Percentiles rank a stretch among this genome's conserved stretches.
These are phyloP conservation scores for Desoria tigrina DNA, from an alignment of 2,888 invertebrate species.

Conservation along the genomic window DNA sequence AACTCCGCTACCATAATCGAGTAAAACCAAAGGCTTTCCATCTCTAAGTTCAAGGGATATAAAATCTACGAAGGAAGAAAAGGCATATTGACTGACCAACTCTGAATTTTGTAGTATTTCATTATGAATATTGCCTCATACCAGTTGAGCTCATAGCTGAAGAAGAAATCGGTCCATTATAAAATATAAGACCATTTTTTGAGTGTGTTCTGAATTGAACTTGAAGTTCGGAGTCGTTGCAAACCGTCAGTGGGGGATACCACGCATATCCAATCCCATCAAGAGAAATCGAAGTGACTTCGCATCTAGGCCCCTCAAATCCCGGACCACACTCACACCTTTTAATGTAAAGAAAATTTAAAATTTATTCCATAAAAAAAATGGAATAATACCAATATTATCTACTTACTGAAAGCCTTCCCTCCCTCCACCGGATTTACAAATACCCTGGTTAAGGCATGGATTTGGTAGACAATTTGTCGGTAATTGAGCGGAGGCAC, in stretches of 20 bases:
- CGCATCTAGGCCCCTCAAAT: constrained; percentile 84
- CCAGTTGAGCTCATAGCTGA: constrained; percentile 41
- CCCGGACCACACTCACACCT: constrained; percentile 80
- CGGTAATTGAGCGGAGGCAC: constrained; percentile 52
- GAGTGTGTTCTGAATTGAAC: constrained; percentile 76
- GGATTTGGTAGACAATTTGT: constrained; percentile 56
- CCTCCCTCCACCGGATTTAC: constrained; percentile 37
- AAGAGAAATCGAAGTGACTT: constrained; percentile 83
- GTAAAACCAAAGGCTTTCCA: constrained; percentile 78
- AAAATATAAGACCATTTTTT: constrained; percentile 82
- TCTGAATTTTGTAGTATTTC: too few species aligned
- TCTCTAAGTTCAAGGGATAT: constrained; percentile 81
- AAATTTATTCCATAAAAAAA: background rate
- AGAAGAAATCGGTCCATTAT: constrained; percentile 72
- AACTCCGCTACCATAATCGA: constrained; percentile 86
- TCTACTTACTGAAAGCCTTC: constrained; percentile 41
- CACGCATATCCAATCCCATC: constrained; percentile 90
- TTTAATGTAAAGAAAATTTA: constrained; percentile 11
- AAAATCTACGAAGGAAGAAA: constrained; percentile 67
- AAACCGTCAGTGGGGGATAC: constrained; percentile 83
- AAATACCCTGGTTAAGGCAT: constrained; percentile 49
- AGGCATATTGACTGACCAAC: constrained; percentile 30
- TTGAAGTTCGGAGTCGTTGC: constrained; percentile 78
- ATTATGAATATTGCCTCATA: too few species aligned
- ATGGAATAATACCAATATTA: constrained; percentile 4